Conservation (phyloP, 1,140 invertebrate genomes). For the Meloidogyne chitwoodi region DNA sequence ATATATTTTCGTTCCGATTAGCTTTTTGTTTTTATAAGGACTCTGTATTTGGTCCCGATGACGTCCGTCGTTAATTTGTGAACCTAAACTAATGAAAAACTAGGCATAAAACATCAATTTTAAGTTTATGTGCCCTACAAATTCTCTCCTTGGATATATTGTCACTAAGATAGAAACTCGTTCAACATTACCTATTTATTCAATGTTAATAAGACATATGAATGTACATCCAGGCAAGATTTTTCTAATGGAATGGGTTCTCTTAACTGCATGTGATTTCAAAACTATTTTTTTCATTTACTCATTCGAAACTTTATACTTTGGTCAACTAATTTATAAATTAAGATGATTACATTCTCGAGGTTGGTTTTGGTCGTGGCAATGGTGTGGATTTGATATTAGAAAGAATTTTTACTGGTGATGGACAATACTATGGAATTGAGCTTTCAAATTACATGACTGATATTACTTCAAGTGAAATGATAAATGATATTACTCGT, state of each 20-base stretch:
- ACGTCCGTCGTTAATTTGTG: too few species aligned
- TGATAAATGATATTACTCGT: not conserved
- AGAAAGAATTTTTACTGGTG: constrained; percentile 23
- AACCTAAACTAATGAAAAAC: too few species aligned
- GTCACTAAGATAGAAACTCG: not conserved
- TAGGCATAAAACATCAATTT: not conserved
- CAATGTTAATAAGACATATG: not conserved
- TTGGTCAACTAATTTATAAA: not conserved
- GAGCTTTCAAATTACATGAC: constrained; percentile 30
- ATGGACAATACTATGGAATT: constrained; percentile 25
- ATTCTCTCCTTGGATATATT: not conserved
- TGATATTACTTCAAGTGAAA: not conserved
- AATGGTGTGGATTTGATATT: constrained; percentile 16
- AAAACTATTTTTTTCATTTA: too few species aligned
- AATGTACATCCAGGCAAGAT: not conserved
- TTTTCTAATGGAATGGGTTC: not conserved
- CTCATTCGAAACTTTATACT: too few species aligned
- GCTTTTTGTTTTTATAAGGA: too few species aligned
- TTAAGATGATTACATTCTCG: constrained; percentile 37
- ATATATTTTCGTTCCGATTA: too few species aligned
- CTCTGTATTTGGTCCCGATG: too few species aligned
- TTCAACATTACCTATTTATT: not conserved
- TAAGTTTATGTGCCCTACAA: not conserved
- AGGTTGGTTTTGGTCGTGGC: constrained; percentile 41
- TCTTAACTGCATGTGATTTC: too few species aligned